Evolutionary conservation across 2,888 invertebrate species (phyloP), one percentile per base, ranked within the genome.

Genomic region (Parnassius orleans): DNA sequence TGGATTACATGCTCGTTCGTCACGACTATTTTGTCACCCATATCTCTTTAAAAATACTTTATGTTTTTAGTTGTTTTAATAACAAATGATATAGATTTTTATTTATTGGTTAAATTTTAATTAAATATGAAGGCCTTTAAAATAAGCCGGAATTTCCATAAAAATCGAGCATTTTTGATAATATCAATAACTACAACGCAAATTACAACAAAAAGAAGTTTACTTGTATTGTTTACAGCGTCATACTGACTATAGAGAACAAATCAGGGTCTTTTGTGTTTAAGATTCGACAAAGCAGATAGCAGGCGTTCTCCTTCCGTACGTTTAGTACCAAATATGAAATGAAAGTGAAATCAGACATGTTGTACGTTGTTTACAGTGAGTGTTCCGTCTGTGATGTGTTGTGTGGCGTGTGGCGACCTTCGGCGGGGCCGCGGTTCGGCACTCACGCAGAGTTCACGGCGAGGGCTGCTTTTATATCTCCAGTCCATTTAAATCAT

Each of bases 381-480:
- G 58, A 60, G 57, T 65, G 51, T 61, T 58, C 54, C 54, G 55
- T 54, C 24, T 15, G 64, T 61, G 66, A 60, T 66, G 12, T 11
- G 12, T 15, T 50, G 48, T 24, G 50, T 53, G 15, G 43, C 41
- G 65, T 64, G 58, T 57, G 55, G 64, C 74, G 84, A 75, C 87
- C 87, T 87, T 85, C 85, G 67, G 68, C 69, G 77, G 70, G 80
- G 77, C 81, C 76, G 69, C 74, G 73, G 69, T 66, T 74, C 73
- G 75, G 67, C 70, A 67, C 65, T 69, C 70, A 63, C 67, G 66
- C 61, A 65, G 79, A 81, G 89, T 88, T 90, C 90, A 89, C 78
- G 88, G 88, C 76, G 81, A 87, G 84, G 88, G 87, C 81, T 83
- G 78, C 81, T 78, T 83, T 86, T 86, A 87, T 84, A 83, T 75